These are phyloP conservation scores for Drosophila multiciliata DNA, from an alignment of 2,888 invertebrate species.

Conservation along the genomic window DNA sequence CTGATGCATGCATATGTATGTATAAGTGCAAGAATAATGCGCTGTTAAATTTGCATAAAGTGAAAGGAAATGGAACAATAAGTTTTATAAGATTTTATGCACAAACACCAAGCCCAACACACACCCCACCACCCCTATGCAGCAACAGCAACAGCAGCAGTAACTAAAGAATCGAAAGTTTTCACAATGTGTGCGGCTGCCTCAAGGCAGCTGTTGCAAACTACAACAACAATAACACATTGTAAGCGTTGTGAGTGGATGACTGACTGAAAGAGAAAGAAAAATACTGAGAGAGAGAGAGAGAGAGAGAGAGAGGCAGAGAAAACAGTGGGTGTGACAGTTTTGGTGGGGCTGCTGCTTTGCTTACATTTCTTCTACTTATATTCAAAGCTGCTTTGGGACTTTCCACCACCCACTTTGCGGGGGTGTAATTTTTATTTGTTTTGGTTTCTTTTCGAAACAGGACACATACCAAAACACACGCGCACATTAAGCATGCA, in stretches of 20 bases:
- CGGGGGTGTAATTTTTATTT: slow-evolving; percentile 63
- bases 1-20: slow-evolving; percentile 20
- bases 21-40: slow-evolving; percentile 55
- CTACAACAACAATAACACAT: slow-evolving; percentile 45
- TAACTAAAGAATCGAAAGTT: slow-evolving; percentile 72
- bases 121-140: neutral
- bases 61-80: slow-evolving; percentile 78
- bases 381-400: slow-evolving; percentile 24
- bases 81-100: slow-evolving; percentile 65
- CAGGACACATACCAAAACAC: slow-evolving; percentile 29
- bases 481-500: slow-evolving; percentile 16
- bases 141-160: slow-evolving; percentile 18
- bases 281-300: slow-evolving; percentile 5
- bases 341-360: slow-evolving; percentile 14
- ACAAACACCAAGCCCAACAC: slow-evolving; percentile 9
- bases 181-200: slow-evolving; percentile 52
- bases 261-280: neutral
- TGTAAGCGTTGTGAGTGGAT: slow-evolving; percentile 44
- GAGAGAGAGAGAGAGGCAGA: slow-evolving; percentile 3
- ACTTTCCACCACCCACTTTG: slow-evolving; percentile 37
- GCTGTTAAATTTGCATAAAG: slow-evolving; percentile 75
- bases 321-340: slow-evolving; percentile 21
- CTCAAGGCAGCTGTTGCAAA: slow-evolving; percentile 59
- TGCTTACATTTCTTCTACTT: slow-evolving; percentile 31
- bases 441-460: slow-evolving; percentile 48